A percentile compares a stretch with the other conserved stretches of the same genome.
These are phyloP conservation scores for Nasonovia ribisnigri DNA, from an alignment of 2,888 invertebrate species.

Conservation along the genomic window DNA sequence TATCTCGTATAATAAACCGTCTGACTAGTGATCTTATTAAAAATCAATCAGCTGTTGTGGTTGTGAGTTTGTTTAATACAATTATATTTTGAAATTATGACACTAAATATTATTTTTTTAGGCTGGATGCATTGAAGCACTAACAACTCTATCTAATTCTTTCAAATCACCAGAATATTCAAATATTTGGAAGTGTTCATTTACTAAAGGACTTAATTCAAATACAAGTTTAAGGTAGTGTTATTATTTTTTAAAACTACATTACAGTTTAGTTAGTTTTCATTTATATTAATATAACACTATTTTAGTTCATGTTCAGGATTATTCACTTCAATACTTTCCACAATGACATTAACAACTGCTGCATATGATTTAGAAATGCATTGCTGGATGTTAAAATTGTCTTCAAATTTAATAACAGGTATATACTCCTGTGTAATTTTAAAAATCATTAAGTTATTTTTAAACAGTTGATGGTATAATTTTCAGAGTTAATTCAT, in stretches of 20 bases:
- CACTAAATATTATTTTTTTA: conserved; percentile 28
- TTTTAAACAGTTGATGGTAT: not conserved
- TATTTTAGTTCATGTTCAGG: conserved; percentile 64
- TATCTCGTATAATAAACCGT: conserved; percentile 52
- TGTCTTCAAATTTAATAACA: conserved; percentile 74
- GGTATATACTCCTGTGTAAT: conserved; percentile 54
- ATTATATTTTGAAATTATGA: not conserved
- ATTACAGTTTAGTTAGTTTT: conserved; percentile 52
- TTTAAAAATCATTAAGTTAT: conserved; percentile 32
- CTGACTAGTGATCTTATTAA: conserved; percentile 58
- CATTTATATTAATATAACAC: not conserved
- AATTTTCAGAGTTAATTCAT: conserved; percentile 46
- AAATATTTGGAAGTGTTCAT: conserved; percentile 77
- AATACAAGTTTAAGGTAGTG: conserved; percentile 38
- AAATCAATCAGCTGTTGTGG: conserved; percentile 52
- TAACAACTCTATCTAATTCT: conserved; percentile 76
- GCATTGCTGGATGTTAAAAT: conserved; percentile 72
- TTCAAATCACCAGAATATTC: conserved; percentile 80
- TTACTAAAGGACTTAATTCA: conserved; percentile 48
- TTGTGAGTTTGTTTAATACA: conserved; percentile 28
- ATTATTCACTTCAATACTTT: conserved; percentile 66
- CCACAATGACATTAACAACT: conserved; percentile 72
- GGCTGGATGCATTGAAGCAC: conserved; percentile 77
- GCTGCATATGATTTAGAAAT: conserved; percentile 74
- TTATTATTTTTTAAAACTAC: not conserved